Evolutionary conservation across 2,797 vertebrate genomes (phyloP), one percentile per base, ranked within the genome.

Genomic region (Apogon talboti): DNA sequence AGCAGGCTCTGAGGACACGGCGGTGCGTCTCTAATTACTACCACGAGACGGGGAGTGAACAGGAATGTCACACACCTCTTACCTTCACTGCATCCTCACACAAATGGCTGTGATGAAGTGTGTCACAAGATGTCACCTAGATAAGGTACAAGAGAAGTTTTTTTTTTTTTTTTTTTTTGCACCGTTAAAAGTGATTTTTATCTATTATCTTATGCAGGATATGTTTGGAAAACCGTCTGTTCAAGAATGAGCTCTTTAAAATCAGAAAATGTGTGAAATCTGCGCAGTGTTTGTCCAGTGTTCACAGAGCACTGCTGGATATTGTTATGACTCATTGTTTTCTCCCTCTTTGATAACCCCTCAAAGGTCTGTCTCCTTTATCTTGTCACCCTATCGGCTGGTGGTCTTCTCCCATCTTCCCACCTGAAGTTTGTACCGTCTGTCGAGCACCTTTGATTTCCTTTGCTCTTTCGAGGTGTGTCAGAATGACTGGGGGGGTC

Each of bases 401-500:
- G 11, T 59, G 79, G 71, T 85, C 79, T 69, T 69, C 65, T 71
- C 76, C 50, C 53, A 59, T 66, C 66, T 66, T 50, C 50, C 76
- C 81, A 72, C 55, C 71, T 73, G 83, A 13, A 85, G 67, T 61
- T 68, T 66, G 56, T 51, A 24, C 83, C 38, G 28, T 79, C 82
- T 83, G 24, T 51, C 42, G 79, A 82, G 68, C 80, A 79, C 75
- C 79, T 89, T 91, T 86, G 81, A 82, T 88, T 54, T 76, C 66
- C 4, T 40, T 0, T 43, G 52, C 72, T 89, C 83, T 89, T 84
- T 85, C 81, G 7, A 84, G 84, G 88, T 82, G 82, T 79, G 73
- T 74, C 66, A 63, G 37, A 83, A 76, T 1, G 14, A 69, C 72
- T 63, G 75, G 90, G 91, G 79, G 87, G 91, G 86, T 88, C 82